Base-by-base conservation (phyloP, 2,888 invertebrate genomes). In the Anoncus sp. region DNA sequence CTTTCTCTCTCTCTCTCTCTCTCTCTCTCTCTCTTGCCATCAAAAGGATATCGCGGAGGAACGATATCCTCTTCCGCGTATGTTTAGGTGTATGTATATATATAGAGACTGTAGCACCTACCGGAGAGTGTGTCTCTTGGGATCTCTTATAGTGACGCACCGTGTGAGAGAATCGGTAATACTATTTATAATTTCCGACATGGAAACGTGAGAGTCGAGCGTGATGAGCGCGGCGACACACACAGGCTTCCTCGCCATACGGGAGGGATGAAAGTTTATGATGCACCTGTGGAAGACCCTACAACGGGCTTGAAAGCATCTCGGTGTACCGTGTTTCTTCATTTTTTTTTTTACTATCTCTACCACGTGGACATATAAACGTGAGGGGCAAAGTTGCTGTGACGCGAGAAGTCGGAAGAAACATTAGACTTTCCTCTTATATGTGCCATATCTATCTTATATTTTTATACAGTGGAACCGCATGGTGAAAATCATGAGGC, bases 101-200 rank as follows among this genome's bases (percentile, higher is more conserved):
- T 51, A 57, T 35, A 49, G 47, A 55, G 60, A 27, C 72, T 66
- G 65, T 35, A 62, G 66, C 65, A 38, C 49, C 55, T 60, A 51
- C n/a, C 49, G 55, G 22, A 40, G 53, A 60, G 51, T 27, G 63
- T 18, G 72, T 69, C 60, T 57, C 63, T 27, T 59, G 47, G 20
- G 70, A 55, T 38, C 18, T 45, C 45, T 31, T 55, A 35, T 20
- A 62, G 57, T 70, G 59, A 70, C 75, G 59, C 60, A 63, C 47
- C 51, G 65, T 49, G 73, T 63, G 66, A 35, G 53, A 38, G 63
- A 24, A 47, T 47, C 40, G 27, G 27, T 59, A 40, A 62, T 70
- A 62, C 57, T 75, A 81, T 79, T 76, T 71, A 76, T 81, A 76
- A 81, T 81, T 79, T 79, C 70, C 79, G 70, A 59, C 49, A 27